phyloP scores from a whole-genome alignment of 1,140 invertebrate genomes.

The Pomacea maculata region DNA sequence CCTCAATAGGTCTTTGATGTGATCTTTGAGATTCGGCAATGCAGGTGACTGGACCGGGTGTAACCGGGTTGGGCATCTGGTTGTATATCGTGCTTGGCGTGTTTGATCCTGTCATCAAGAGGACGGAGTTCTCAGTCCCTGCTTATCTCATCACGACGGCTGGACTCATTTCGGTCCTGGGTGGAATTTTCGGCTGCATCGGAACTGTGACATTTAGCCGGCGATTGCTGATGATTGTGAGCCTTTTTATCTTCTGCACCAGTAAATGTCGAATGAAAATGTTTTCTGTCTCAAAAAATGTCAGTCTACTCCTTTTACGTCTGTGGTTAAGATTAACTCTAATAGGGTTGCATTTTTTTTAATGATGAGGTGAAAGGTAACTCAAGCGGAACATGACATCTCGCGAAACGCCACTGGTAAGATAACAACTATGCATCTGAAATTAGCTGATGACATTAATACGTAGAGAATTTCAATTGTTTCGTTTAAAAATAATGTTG shows the following conservation, averaged over 20 bases:
- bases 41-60: constrained; percentile 15
- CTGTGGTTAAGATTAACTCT: too few species aligned
- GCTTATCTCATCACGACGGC: constrained; percentile 1
- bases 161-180: background rate
- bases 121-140: constrained; percentile 14
- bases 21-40: background rate
- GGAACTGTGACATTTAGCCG: background rate
- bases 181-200: background rate
- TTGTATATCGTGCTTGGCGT: constrained; percentile 2
- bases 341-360: background rate
- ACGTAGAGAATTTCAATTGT: too few species aligned
- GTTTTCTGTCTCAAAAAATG: background rate
- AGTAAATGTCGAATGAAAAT: background rate
- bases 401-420: background rate
- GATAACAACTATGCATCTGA: background rate
- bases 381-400: background rate
- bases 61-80: constrained; percentile 18
- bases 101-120: constrained; percentile 8
- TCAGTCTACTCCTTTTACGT: background rate
- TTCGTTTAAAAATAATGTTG: too few species aligned
- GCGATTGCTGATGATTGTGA: background rate
- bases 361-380: background rate
- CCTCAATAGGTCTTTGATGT: too few species aligned
- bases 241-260: background rate
- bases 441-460: background rate